These are phyloP conservation scores for Pocillopora meandrina DNA, from an alignment of 92 coral and sea anemone species.

Conservation along the genomic window DNA sequence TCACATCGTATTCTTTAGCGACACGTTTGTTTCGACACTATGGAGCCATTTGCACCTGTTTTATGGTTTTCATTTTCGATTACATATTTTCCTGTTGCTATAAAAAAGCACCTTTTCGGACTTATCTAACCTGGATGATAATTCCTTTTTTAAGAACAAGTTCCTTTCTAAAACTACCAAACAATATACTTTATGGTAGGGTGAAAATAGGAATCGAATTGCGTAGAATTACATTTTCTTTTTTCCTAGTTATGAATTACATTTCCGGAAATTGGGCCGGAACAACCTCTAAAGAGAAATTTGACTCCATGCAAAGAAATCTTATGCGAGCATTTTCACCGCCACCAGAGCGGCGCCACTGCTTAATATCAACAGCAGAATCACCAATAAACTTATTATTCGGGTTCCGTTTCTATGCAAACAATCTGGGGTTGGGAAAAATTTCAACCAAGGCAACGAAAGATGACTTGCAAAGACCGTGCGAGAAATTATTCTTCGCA, in stretches of 20 bases:
- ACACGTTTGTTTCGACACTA: constrained; percentile 22
- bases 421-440: constrained; percentile 14
- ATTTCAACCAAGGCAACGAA: constrained; percentile 44
- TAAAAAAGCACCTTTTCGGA: constrained; percentile 3
- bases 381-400: constrained; percentile 2
- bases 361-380: background rate
- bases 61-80: constrained; percentile 9
- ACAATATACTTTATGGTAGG: background rate
- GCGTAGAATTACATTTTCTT: background rate
- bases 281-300: constrained; percentile 27
- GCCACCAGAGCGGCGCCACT: constrained; percentile 33
- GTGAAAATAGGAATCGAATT: background rate
- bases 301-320: constrained; percentile 10
- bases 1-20: constrained; percentile 12
- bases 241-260: constrained; percentile 9
- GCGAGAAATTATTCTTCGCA: constrained; percentile 20
- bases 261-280: constrained; percentile 49
- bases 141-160: background rate
- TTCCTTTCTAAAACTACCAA: background rate
- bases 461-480: constrained; percentile 28
- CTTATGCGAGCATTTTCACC: background rate
- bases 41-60: constrained; percentile 42
- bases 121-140: background rate
- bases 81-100: background rate
- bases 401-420: constrained; percentile 46